These are phyloP conservation scores for Oligia fasciuncula DNA, from an alignment of 2,888 invertebrate species.

Conservation along the genomic window DNA sequence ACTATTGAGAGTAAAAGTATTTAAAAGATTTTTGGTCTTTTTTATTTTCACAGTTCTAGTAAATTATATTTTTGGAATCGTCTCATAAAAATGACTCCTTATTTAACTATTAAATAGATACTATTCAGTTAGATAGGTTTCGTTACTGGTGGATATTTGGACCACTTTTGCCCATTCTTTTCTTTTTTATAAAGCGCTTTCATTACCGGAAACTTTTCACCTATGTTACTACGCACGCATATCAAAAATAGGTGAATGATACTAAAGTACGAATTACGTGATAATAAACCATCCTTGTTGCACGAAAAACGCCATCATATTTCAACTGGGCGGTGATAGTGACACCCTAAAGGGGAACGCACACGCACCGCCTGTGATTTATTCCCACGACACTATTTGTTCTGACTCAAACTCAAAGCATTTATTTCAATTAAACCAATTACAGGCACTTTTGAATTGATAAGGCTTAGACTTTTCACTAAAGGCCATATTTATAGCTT, in stretches of 20 bases:
- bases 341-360: slow-evolving; percentile 42
- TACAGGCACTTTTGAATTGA: no score
- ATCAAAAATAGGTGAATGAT: slow-evolving; percentile 12
- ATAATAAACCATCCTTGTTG: slow-evolving; percentile 35
- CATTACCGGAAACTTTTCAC: neutral
- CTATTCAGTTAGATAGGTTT: neutral
- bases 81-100: neutral
- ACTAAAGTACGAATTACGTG: slow-evolving; percentile 47
- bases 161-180: neutral
- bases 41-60: no score
- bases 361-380: slow-evolving; percentile 59
- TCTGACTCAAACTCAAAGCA: neutral
- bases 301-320: slow-evolving; percentile 41
- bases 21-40: no score
- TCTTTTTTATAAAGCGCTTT: neutral
- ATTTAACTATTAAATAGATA: neutral
- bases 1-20: no score
- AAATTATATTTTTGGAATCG: neutral
- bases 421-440: no score
- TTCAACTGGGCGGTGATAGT: slow-evolving; percentile 42
- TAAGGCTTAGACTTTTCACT: slow-evolving; percentile 1
- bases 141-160: neutral
- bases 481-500: slow-evolving; percentile 27
- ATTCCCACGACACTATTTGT: slow-evolving; percentile 41
- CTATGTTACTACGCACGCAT: neutral